Conservation (phyloP, 1,140 invertebrate species). For the Wiebesia pumilae region DNA sequence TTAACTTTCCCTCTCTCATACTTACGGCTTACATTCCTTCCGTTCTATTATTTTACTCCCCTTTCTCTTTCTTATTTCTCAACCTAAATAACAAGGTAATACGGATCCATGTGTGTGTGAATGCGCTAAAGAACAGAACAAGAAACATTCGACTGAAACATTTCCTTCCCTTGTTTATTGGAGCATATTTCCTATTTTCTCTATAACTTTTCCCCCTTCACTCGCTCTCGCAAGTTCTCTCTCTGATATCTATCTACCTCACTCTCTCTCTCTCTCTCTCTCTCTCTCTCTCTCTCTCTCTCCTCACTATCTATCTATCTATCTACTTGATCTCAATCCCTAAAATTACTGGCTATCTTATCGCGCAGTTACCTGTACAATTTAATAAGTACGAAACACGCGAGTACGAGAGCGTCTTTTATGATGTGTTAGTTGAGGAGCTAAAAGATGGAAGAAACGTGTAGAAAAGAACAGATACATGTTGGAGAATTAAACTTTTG, state of each 20-base stretch:
- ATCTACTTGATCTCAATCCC: too few relatives aligned
- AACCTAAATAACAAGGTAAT: background rate
- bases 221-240: background rate
- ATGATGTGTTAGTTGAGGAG: background rate
- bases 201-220: background rate
- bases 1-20: background rate
- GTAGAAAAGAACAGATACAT: background rate
- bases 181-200: background rate
- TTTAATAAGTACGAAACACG: background rate
- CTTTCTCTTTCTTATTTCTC: background rate
- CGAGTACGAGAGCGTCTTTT: background rate
- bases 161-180: constrained; percentile 36
- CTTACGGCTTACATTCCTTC: background rate
- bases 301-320: too few relatives aligned
- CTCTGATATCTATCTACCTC: too few relatives aligned
- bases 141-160: background rate
- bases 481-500: constrained; percentile 29
- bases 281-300: background rate
- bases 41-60: constrained; percentile 12
- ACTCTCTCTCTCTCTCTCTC: background rate
- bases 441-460: background rate
- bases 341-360: background rate
- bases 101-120: background rate
- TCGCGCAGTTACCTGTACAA: background rate
- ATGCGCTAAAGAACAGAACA: background rate